Conservation (phyloP, 2,888 invertebrate genomes). For the Cryptophagus acutangulus region DNA sequence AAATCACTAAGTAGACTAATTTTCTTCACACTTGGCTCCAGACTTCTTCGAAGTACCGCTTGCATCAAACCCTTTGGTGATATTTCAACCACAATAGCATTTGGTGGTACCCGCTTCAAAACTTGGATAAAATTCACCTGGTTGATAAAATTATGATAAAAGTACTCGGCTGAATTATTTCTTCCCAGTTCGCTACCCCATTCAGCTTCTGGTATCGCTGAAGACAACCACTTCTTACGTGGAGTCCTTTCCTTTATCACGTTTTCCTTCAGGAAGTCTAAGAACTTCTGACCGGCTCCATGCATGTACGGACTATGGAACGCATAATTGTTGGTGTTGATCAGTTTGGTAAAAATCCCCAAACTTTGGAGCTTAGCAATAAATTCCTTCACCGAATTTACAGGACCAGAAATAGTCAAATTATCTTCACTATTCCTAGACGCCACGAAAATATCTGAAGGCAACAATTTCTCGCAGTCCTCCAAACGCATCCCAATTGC, state of each 20-base stretch:
- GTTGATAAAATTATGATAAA: conserved; percentile 61
- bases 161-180: conserved; percentile 61
- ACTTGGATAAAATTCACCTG: conserved; percentile 81
- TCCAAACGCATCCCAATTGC: conserved; percentile 63
- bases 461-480: conserved; percentile 59
- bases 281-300: conserved; percentile 46
- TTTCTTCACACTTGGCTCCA: conserved; percentile 55
- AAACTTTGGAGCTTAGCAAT: conserved; percentile 56
- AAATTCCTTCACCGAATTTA: conserved; percentile 56
- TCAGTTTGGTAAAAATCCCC: conserved; percentile 75
- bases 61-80: conserved; percentile 88
- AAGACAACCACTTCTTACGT: conserved; percentile 60
- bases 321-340: conserved; percentile 82
- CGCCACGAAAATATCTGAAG: conserved; percentile 65
- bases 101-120: conserved; percentile 68
- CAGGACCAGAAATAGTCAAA: conserved; percentile 74
- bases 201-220: conserved; percentile 56
- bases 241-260: conserved; percentile 51
- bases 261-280: conserved; percentile 47
- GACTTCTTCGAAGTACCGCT: conserved; percentile 74
- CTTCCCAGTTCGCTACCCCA: conserved; percentile 56
- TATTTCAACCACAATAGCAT: conserved; percentile 81
- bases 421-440: conserved; percentile 77
- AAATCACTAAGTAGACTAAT: too few species aligned
- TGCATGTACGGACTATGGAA: conserved; percentile 82